phyloP scores from a whole-genome alignment of 2,113 vertebrate species.

The Odontesthes bonariensis region DNA sequence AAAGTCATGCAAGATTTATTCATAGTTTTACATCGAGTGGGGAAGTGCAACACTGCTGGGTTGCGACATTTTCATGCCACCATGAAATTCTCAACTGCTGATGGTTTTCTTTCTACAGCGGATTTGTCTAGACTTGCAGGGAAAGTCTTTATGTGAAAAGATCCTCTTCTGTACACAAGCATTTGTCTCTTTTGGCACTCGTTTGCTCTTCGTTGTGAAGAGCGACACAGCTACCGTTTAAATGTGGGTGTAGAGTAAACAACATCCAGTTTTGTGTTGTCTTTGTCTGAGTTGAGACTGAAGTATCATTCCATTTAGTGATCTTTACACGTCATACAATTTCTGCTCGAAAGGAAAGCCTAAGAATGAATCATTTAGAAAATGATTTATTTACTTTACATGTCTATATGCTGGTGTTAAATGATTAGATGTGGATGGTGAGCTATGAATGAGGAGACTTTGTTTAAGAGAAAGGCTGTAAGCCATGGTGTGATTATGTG shows the following conservation, averaged over 20 bases:
- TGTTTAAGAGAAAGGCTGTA: background rate
- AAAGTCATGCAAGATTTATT: background rate
- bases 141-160: conserved; percentile 55
- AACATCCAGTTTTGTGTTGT: conserved; percentile 42
- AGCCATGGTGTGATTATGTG: conserved; percentile 3
- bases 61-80: conserved; percentile 43
- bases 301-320: conserved; percentile 7
- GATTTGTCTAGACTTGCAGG: conserved; percentile 79
- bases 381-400: background rate
- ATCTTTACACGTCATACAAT: background rate
- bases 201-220: conserved; percentile 41
- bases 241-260: conserved; percentile 49
- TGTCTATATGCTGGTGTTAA: conserved; percentile 1
- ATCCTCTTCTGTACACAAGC: conserved; percentile 59
- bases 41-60: conserved; percentile 2
- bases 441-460: conserved; percentile 9
- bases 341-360: background rate
- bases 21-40: background rate
- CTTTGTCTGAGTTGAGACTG: conserved; percentile 2
- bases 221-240: conserved; percentile 35
- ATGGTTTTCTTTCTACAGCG: conserved; percentile 45
- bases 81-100: conserved; percentile 46
- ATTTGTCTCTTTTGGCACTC: conserved; percentile 46
- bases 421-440: conserved; percentile 12
- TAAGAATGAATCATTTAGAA: background rate